Conservation (phyloP, 2,888 invertebrate species). For the Smittia sp. region DNA sequence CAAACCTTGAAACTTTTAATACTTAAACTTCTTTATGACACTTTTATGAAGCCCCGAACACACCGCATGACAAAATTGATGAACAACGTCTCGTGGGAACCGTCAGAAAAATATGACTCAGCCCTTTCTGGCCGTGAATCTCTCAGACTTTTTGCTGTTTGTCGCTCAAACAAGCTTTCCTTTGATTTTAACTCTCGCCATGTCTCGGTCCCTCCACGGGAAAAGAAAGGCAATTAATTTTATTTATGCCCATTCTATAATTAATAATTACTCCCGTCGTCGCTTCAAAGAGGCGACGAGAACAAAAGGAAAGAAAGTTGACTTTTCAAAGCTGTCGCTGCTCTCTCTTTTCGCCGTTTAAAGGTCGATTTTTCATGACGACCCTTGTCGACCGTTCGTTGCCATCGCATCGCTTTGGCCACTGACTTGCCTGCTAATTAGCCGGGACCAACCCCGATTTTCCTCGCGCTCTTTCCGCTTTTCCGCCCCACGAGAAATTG, state of each 20-base stretch:
- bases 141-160: background rate
- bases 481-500: background rate
- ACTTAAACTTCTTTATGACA: slow-evolving; percentile 33
- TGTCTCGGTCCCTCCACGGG: background rate
- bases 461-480: background rate
- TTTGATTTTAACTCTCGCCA: background rate
- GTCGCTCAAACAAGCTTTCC: background rate
- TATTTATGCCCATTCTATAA: slow-evolving; percentile 37
- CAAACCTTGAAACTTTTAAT: background rate
- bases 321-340: background rate
- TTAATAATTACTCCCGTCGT: slow-evolving; percentile 32
- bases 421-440: slow-evolving; percentile 12
- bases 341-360: slow-evolving; percentile 1
- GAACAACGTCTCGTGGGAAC: background rate
- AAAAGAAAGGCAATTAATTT: slow-evolving; percentile 36
- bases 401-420: background rate
- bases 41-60: slow-evolving; percentile 28
- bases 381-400: background rate
- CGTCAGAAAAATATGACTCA: background rate
- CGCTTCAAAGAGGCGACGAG: background rate
- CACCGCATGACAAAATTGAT: slow-evolving; percentile 28
- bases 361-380: slow-evolving; percentile 20
- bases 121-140: background rate
- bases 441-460: slow-evolving; percentile 24
- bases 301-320: slow-evolving; percentile 13